Base-by-base conservation (phyloP, 2,888 invertebrate species). In the Dilophus febrilis region DNA sequence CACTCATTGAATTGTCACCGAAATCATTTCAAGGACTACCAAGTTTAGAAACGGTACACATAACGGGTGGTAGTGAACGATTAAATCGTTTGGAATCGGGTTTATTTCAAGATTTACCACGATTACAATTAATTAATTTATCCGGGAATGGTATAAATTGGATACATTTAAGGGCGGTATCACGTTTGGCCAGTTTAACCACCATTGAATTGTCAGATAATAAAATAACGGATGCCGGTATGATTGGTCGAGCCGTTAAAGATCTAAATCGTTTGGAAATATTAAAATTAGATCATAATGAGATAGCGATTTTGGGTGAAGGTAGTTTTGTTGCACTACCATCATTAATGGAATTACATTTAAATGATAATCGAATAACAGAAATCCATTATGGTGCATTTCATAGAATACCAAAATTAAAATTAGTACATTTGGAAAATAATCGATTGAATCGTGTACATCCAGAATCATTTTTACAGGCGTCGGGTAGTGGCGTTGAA, bases 381-480 rank as follows among this genome's bases (percentile, higher is more conserved):
- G 77, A 83, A 49, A 70, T 87, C 38, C 74, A 77, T 45, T 76
- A 81, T 50, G 84, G 85, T 2, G 80, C 87, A 3, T 85, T 88
- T 53, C 76, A 86, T 50, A 69, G 82, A 48, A 74, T 85, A 2
- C 81, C 85, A 1, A 71, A 71, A 44, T 57, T 87, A 42, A 72
- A 75, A 50, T 70, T 71, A 13, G 67, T 87, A 12, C 80, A 85
- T 56, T 62, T 88, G 45, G 85, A 82, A 54, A 71, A 77, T 48
- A 88, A 88, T 55, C 66, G 70, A 40, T 72, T 88, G 35, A 70
- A 73, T 38, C 72, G 78, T 50, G 74, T 88, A 38, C 85, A 86
- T 49, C 80, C 84, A 0, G 82, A 85, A 56, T 82, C 85, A 41
- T 82, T 87, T 58, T 59, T 82, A 13, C 82, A 78, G 52, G 71